phyloP scores from a whole-genome alignment of 2,113 vertebrate species.

The Catharus bicknelli region DNA sequence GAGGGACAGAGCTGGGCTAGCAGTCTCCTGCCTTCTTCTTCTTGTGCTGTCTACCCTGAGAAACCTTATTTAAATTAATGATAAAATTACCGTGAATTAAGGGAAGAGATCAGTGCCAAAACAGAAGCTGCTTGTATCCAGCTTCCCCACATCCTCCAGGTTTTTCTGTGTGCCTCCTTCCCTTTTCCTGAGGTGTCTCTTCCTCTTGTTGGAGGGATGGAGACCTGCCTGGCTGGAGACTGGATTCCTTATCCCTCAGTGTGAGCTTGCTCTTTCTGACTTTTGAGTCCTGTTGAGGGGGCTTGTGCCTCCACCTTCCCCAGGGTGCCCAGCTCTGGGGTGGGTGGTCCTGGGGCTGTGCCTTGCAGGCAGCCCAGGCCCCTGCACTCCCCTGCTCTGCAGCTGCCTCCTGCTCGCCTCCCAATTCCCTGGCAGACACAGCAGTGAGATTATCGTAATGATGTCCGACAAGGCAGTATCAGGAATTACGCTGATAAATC shows the following conservation, averaged over 20 bases:
- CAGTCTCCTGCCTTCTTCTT: not conserved
- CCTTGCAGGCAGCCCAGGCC: not conserved
- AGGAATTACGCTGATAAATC: slow-evolving; percentile 69
- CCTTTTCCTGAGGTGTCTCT: not conserved
- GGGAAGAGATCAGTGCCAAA: slow-evolving; percentile 28
- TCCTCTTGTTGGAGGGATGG: not conserved
- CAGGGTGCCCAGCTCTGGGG: not conserved
- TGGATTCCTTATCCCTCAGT: not conserved
- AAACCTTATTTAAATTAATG: slow-evolving; percentile 40
- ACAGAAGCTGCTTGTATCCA: slow-evolving; percentile 35
- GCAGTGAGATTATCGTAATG: slow-evolving; percentile 65
- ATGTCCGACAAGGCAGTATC: slow-evolving; percentile 64
- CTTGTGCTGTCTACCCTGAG: not conserved
- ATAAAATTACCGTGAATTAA: slow-evolving; percentile 47
- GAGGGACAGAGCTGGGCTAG: not conserved
- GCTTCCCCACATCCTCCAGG: not conserved
- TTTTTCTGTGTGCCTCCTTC: not conserved
- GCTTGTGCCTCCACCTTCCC: not conserved
- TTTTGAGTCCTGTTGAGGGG: not conserved
- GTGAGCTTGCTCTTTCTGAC: not conserved
- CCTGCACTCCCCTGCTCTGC: not conserved
- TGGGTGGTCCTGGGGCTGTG: not conserved
- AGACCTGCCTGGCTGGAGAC: not conserved
- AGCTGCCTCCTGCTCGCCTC: not conserved
- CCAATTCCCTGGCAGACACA: slow-evolving; percentile 22